phyloP scores from a whole-genome alignment of 2,797 vertebrate genomes.

The Nannoperca australis region DNA sequence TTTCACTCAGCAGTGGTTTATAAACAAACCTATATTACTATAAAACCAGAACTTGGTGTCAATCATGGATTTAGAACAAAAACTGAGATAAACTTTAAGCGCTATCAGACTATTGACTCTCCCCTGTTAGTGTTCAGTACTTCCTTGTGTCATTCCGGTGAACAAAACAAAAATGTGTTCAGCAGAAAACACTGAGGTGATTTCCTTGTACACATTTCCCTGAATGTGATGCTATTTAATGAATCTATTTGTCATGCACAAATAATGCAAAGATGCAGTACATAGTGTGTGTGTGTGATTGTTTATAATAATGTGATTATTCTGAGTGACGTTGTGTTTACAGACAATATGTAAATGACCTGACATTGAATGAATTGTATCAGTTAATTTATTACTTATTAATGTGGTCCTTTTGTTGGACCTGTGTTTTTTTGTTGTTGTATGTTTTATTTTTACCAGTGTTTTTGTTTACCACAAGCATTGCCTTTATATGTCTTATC shows the following conservation, averaged over 20 bases:
- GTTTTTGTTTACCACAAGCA: background rate
- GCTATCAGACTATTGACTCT: background rate
- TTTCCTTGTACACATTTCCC: conserved; percentile 18
- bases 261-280: background rate
- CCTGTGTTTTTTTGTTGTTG: conserved; percentile 19
- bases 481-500: conserved; percentile 6
- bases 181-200: conserved; percentile 11
- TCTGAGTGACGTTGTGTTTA: conserved; percentile 17
- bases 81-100: background rate
- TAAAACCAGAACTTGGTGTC: background rate
- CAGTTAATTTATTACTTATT: conserved; percentile 69
- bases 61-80: background rate
- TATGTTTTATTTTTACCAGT: conserved; percentile 28
- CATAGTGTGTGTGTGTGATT: conserved; percentile 3
- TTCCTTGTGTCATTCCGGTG: conserved; percentile 18
- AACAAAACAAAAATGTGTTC: background rate
- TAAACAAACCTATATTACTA: background rate
- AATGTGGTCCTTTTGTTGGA: conserved; percentile 46
- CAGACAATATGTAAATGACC: conserved; percentile 19
- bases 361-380: conserved; percentile 36
- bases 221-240: conserved; percentile 20
- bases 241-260: conserved; percentile 32
- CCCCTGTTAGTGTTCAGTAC: background rate
- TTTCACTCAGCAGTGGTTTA: background rate
- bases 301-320: conserved; percentile 8